Conservation (phyloP, 2,888 invertebrate species). For the Limnephilus rhombicus region DNA sequence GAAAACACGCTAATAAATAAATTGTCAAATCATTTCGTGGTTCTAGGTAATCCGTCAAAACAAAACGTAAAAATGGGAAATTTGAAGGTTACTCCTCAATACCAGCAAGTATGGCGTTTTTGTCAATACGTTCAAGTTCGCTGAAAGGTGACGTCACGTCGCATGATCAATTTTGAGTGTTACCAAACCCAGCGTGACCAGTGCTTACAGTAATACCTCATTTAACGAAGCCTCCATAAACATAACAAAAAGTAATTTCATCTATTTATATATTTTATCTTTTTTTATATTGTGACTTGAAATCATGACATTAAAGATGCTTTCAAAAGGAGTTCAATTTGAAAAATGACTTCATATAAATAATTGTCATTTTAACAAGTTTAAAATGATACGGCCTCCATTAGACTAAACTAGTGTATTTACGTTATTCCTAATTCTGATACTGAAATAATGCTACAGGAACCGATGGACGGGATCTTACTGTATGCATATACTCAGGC, state of each 20-base stretch:
- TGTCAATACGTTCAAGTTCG: slow-evolving; percentile 32
- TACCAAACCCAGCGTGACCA: background rate
- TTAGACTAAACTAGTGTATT: too few relatives aligned
- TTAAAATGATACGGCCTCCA: too few relatives aligned
- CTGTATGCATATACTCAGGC: background rate
- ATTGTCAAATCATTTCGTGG: background rate
- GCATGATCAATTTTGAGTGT: background rate
- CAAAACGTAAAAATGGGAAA: background rate
- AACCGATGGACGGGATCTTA: background rate
- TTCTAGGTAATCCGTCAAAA: background rate
- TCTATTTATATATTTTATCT: too few relatives aligned
- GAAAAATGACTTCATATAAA: too few relatives aligned
- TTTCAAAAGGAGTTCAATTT: too few relatives aligned
- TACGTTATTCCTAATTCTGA: too few relatives aligned
- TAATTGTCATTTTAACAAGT: too few relatives aligned
- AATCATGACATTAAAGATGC: too few relatives aligned
- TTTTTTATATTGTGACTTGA: too few relatives aligned
- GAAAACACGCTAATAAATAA: background rate
- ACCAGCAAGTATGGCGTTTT: background rate
- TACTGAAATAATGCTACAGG: too few relatives aligned
- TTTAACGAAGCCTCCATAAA: background rate
- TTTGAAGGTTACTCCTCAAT: slow-evolving; percentile 3
- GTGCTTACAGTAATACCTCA: background rate
- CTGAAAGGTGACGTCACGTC: slow-evolving; percentile 19
- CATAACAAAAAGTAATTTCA: background rate